Evolutionary conservation across 2,888 invertebrate genomes (phyloP).

Genomic region (Rhingia campestris): DNA sequence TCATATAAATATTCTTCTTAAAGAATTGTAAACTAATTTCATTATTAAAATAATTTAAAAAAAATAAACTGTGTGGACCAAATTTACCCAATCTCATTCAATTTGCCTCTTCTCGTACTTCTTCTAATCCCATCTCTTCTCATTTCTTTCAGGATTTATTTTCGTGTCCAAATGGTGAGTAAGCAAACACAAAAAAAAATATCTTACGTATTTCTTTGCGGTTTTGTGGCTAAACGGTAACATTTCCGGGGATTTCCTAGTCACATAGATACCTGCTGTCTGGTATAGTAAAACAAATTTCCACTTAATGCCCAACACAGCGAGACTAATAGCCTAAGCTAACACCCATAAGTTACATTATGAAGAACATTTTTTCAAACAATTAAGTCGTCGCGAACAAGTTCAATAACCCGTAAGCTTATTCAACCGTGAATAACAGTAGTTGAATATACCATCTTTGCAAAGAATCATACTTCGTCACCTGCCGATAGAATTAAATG

Average conservation of each 20-base stretch:
- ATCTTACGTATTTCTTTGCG: constrained; percentile 14
- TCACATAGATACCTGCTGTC: not conserved
- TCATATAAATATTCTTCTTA: too few relatives aligned
- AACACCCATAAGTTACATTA: constrained; percentile 57
- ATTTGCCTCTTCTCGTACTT: not conserved
- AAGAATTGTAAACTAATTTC: not conserved
- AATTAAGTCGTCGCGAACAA: constrained; percentile 52
- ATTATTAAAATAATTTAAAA: not conserved
- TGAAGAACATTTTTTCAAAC: constrained; percentile 34
- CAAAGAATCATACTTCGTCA: constrained; percentile 14
- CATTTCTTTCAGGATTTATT: constrained; percentile 79
- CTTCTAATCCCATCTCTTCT: constrained; percentile 39
- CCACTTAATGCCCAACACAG: constrained; percentile 49
- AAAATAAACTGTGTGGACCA: not conserved
- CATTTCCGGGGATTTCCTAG: constrained; percentile 39
- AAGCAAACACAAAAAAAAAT: not conserved
- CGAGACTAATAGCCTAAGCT: constrained; percentile 61
- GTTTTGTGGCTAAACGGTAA: constrained; percentile 49
- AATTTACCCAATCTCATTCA: not conserved
- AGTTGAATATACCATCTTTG: constrained; percentile 29
- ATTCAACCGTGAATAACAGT: constrained; percentile 45
- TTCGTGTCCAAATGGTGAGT: constrained; percentile 83
- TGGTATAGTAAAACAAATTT: constrained; percentile 33
- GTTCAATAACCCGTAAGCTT: constrained; percentile 65
- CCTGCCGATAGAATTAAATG: constrained; percentile 28